Conservation (phyloP, 30 jellyfish, hydroid and myxozoan species). For the Morbakka virulenta region DNA sequence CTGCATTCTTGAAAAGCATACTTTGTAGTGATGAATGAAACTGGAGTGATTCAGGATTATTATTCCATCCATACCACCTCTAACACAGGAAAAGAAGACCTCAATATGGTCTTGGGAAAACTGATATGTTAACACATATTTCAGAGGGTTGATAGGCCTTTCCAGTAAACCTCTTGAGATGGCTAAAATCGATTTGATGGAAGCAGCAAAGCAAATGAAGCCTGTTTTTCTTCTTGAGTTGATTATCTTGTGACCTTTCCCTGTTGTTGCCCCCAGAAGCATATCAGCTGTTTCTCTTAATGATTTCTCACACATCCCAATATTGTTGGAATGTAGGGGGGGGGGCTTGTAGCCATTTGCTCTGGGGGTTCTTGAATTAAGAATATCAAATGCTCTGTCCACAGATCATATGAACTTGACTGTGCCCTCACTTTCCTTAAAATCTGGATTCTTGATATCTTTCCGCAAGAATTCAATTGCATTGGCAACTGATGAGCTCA, state of each 20-base stretch:
- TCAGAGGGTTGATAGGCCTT: slow-evolving; percentile 13
- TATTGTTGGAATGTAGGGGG: not conserved
- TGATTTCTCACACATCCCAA: not conserved
- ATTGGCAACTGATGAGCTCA: slow-evolving; percentile 29
- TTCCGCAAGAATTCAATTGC: slow-evolving; percentile 20
- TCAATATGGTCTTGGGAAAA: slow-evolving; percentile 57
- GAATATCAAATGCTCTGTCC: slow-evolving; percentile 21
- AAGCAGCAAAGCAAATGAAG: too few species aligned
- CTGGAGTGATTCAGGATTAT: slow-evolving; percentile 38
- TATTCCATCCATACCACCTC: slow-evolving; percentile 33
- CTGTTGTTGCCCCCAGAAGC: not conserved
- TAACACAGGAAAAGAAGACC: slow-evolving; percentile 4
- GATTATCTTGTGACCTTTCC: too few species aligned
- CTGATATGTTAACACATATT: slow-evolving; percentile 40
- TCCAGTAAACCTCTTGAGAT: not conserved
- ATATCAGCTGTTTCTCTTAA: not conserved
- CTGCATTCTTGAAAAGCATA: slow-evolving; percentile 12
- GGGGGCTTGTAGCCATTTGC: slow-evolving; percentile 38
- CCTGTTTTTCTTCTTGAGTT: too few species aligned
- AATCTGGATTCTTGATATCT: not conserved
- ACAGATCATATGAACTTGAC: slow-evolving; percentile 19
- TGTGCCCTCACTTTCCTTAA: slow-evolving; percentile 27
- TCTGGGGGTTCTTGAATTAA: slow-evolving; percentile 28
- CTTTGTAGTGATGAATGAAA: slow-evolving; percentile 8
- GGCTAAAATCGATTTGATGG: too few species aligned